phyloP scores from a whole-genome alignment of 2,888 invertebrate genomes.

The Epicampocera succincta region DNA sequence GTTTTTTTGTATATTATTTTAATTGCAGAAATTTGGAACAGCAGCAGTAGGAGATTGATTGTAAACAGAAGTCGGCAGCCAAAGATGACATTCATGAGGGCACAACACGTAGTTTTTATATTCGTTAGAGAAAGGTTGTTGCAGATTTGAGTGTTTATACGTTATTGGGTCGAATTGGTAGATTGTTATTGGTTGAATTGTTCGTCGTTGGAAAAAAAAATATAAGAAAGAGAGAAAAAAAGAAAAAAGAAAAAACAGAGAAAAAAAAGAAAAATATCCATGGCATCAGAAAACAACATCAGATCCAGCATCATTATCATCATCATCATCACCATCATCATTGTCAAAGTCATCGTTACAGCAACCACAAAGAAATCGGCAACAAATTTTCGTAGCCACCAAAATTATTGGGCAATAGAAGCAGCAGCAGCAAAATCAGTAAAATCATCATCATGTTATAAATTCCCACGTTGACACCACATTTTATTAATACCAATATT shows the following conservation, averaged over 20 bases:
- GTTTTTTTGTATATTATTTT: slow-evolving; percentile 60
- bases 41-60: slow-evolving; percentile 67
- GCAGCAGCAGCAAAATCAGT: slow-evolving; percentile 17
- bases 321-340: slow-evolving; percentile 32
- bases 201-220: slow-evolving; percentile 65
- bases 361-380: slow-evolving; percentile 19
- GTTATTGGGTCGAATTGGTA: slow-evolving; percentile 61
- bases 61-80: slow-evolving; percentile 62
- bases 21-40: slow-evolving; percentile 67
- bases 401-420: slow-evolving; percentile 36
- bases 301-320: slow-evolving; percentile 31
- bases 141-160: slow-evolving; percentile 57
- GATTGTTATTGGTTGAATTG: slow-evolving; percentile 63
- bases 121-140: slow-evolving; percentile 57
- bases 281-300: slow-evolving; percentile 51
- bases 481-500: slow-evolving; percentile 78
- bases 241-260: slow-evolving; percentile 71
- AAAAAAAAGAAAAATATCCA: slow-evolving; percentile 65
- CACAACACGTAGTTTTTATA: slow-evolving; percentile 24
- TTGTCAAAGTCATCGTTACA: slow-evolving; percentile 39
- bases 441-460: slow-evolving; percentile 14
- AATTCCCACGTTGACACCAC: slow-evolving; percentile 79
- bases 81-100: slow-evolving; percentile 39
- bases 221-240: slow-evolving; percentile 72
- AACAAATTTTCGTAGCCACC: slow-evolving; percentile 25